Percentiles rank a stretch among this genome's conserved stretches.
Evolutionary conservation across 1,140 invertebrate genomes (phyloP).

Genomic region (Cyrtorhinus lividipennis): DNA sequence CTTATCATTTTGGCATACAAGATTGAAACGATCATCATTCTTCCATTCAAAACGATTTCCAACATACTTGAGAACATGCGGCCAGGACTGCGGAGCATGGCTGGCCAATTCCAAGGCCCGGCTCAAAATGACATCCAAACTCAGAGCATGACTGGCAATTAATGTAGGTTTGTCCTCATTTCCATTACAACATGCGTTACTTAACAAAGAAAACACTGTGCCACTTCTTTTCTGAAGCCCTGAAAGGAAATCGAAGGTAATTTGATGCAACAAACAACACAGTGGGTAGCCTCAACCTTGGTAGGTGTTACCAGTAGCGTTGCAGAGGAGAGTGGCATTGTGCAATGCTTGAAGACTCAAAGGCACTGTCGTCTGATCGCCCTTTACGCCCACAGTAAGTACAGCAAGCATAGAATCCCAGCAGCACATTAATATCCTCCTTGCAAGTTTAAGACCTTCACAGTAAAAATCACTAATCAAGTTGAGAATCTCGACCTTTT

Average conservation of each 20-base stretch:
- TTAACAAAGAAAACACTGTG: conserved; percentile 61
- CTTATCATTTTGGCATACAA: too few species aligned
- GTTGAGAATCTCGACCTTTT: too few species aligned
- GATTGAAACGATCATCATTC: too few species aligned
- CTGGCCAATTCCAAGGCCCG: conserved; percentile 77
- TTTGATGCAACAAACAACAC: too few species aligned
- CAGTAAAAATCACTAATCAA: too few species aligned
- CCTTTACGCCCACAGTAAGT: conserved; percentile 38
- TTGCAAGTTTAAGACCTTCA: conserved; percentile 35
- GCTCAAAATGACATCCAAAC: conserved; percentile 68
- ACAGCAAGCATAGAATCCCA: conserved; percentile 85
- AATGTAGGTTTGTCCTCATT: conserved; percentile 20
- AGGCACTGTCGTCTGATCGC: conserved; percentile 13
- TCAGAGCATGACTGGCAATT: conserved; percentile 66
- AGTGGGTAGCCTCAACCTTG: too few species aligned
- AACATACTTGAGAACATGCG: conserved; percentile 73
- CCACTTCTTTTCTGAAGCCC: conserved; percentile 71
- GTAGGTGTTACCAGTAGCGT: conserved; percentile 52
- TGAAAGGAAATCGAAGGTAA: too few species aligned
- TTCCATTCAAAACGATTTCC: too few species aligned
- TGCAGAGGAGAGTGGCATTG: conserved; percentile 41
- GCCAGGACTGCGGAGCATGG: conserved; percentile 83
- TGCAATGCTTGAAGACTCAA: conserved; percentile 76
- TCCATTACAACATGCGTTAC: conserved; percentile 37
- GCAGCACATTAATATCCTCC: conserved; percentile 65